Percentiles rank a stretch among this genome's conserved stretches.
These are phyloP conservation scores for Lepas anatifera DNA, from an alignment of 2,888 invertebrate genomes.

Conservation along the genomic window DNA sequence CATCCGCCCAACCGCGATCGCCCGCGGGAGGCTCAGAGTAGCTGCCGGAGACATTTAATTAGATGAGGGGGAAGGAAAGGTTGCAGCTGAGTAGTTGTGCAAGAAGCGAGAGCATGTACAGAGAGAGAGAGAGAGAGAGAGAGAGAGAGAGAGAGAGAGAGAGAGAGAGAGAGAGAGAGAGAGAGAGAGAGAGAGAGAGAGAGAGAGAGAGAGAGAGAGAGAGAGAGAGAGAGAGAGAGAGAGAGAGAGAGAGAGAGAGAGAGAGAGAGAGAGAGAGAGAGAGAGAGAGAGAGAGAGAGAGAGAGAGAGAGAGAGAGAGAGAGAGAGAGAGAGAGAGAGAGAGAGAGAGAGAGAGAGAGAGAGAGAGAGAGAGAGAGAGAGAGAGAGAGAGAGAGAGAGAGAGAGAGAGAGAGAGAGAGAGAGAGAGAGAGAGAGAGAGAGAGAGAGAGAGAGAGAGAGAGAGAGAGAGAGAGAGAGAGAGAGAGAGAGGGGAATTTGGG, in stretches of 20 bases:
- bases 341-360: neutral
- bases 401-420: neutral
- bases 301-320: conserved; percentile 2
- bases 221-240: conserved; percentile 7
- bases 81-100: no score
- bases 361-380: conserved; percentile 7
- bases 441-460: no score
- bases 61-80: no score
- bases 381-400: neutral
- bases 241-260: conserved; percentile 9
- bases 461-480: no score
- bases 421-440: neutral
- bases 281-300: conserved; percentile 7
- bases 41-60: no score
- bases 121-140: neutral
- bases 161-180: neutral
- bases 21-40: no score
- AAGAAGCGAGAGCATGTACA: neutral
- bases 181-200: conserved; percentile 10
- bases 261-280: conserved; percentile 6
- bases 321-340: neutral
- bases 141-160: neutral
- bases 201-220: conserved; percentile 11
- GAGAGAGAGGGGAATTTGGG: neutral
- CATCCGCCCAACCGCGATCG: no score